Base-by-base conservation (phyloP, 2,888 invertebrate species). In the Cerastoderma edule region DNA sequence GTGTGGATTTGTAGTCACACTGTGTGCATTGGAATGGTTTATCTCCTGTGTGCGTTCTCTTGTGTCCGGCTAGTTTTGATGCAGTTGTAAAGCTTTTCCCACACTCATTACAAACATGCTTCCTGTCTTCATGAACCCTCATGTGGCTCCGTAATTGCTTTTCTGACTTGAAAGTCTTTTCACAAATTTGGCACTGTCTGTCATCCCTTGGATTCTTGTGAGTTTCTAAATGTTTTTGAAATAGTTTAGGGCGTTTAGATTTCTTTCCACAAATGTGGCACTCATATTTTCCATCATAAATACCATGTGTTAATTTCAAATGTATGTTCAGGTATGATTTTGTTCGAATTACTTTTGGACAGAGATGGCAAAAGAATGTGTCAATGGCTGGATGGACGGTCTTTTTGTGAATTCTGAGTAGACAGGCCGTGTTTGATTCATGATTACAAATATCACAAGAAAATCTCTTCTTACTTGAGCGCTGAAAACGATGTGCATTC, bases 271-370 rank as follows among this genome's bases (percentile, higher is more conserved):
- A 75, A 24, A 75, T 30, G 5, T 46, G 30, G 24, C 75, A 75
- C 53, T 70, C 63, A 44, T 57, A 75, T n/a, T 70, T 66, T 4
- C 60, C 67, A 0, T 75, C 75, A 67, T 65, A 32, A 46, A 75
- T 60, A 22, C 70, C 65, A 35, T 75, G 75, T 22, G 22, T 19
- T 13, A 48, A 22, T 56, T 75, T 69, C 16, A 75, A 33, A 44
- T 75, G 75, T n/a, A 75, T 65, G 60, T 69, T 75, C 22, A 75
- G 60, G 48, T 75, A 75, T n/a, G 75, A 65, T 30, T 69, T 75
- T 19, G 69, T 75, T 33, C 57, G 65, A 19, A 75, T 24, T 13
- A 69, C 35, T 44, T 66, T 75, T 16, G 75, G 54, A 57, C 75
- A 75, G 2, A 75, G 30, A 39, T 75, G 75, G 56, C 75, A 75